Evolutionary conservation across 2,888 invertebrate species (phyloP).

Genomic region (Vandiemenella viatica): DNA sequence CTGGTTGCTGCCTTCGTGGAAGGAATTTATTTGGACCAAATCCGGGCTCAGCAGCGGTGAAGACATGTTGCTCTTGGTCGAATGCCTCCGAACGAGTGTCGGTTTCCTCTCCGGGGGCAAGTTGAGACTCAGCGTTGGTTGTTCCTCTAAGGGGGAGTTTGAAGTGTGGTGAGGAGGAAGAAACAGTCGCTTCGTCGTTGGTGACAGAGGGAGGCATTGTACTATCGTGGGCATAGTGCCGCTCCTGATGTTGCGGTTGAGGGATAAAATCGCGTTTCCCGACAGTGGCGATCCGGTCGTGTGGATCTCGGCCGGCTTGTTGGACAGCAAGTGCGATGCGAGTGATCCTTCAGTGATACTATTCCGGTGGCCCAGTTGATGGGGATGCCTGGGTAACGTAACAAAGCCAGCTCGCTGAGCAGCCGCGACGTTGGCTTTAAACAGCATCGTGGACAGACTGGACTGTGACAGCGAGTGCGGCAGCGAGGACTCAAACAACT

Average conservation of each 20-base stretch:
- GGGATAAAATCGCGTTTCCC: neutral
- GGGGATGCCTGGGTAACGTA: neutral
- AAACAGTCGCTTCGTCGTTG: neutral
- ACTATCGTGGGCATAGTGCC: neutral
- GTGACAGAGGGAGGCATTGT: neutral
- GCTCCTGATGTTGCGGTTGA: neutral
- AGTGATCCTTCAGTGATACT: neutral
- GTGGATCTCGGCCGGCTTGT: neutral
- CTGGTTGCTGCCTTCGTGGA: neutral
- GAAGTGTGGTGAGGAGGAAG: neutral
- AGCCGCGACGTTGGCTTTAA: neutral
- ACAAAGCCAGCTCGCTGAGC: neutral
- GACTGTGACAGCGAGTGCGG: neutral
- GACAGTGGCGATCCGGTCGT: neutral
- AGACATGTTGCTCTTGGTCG: neutral
- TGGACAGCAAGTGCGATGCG: neutral
- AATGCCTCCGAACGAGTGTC: neutral
- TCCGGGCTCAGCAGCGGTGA: neutral
- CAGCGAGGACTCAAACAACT: neutral
- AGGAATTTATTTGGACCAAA: neutral
- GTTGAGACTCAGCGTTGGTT: neutral
- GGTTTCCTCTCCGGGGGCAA: too few relatives aligned
- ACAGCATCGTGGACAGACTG: neutral
- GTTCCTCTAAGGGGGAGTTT: neutral
- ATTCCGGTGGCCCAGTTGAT: neutral